Percentiles rank a stretch among this genome's conserved stretches.
phyloP scores from a whole-genome alignment of 2,797 vertebrate species.

The Diplodus sargus region DNA sequence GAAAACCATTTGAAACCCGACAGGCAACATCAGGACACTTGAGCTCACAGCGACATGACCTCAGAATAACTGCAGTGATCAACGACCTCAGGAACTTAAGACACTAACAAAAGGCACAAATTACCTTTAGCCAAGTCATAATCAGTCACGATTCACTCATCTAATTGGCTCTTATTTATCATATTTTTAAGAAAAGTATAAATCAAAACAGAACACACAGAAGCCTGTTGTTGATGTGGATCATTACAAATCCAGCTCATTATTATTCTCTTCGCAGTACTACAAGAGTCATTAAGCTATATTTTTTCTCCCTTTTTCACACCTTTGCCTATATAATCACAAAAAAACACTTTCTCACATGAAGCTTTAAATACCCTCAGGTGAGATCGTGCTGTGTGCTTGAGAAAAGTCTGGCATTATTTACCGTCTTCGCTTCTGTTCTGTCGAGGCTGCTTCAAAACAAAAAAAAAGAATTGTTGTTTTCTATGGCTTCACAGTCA shows the following conservation, averaged over 20 bases:
- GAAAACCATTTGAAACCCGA: too few relatives aligned
- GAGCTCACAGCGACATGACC: too few relatives aligned
- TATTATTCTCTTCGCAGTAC: slow-evolving; percentile 16
- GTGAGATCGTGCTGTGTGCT: slow-evolving; percentile 27
- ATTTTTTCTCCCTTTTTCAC: slow-evolving; percentile 23
- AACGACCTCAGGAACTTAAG: neutral
- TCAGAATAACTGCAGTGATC: neutral
- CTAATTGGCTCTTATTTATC: neutral
- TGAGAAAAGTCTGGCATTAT: slow-evolving; percentile 22
- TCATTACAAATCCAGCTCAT: slow-evolving; percentile 20
- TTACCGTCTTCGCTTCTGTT: slow-evolving; percentile 30
- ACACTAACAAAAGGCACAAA: neutral
- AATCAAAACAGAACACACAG: neutral
- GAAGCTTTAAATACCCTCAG: slow-evolving; percentile 40
- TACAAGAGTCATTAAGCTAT: neutral
- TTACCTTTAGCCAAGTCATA: neutral
- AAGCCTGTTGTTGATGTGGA: neutral
- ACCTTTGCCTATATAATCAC: slow-evolving; percentile 22
- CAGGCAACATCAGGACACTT: too few relatives aligned
- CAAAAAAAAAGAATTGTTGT: slow-evolving; percentile 23
- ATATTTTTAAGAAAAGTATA: neutral
- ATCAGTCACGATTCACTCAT: neutral
- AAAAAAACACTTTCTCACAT: slow-evolving; percentile 2
- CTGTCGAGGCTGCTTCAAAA: slow-evolving; percentile 11
- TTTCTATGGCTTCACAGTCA: slow-evolving; percentile 42